Evolutionary conservation across 2,888 invertebrate species (phyloP).

Genomic region (Heliconius ethilla): DNA sequence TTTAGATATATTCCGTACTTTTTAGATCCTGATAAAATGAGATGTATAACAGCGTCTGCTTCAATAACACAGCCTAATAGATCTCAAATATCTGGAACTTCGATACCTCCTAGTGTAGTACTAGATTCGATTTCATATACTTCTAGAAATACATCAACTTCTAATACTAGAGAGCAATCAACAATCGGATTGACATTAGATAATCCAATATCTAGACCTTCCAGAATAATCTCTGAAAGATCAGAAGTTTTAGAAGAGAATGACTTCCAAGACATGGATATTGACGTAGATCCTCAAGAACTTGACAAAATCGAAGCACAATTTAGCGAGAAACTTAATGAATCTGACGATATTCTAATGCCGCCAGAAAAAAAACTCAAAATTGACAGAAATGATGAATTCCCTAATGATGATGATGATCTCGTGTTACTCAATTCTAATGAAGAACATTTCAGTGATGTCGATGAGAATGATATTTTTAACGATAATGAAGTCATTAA

Average conservation of each 20-base stretch:
- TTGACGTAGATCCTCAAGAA: slow-evolving; percentile 58
- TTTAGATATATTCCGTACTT: background rate
- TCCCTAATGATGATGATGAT: slow-evolving; percentile 41
- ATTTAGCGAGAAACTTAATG: background rate
- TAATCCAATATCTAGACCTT: slow-evolving; percentile 48
- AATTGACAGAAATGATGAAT: background rate
- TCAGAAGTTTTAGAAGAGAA: slow-evolving; percentile 33
- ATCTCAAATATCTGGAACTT: background rate
- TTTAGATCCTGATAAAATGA: background rate
- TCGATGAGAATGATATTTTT: background rate
- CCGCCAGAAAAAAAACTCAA: slow-evolving; percentile 16
- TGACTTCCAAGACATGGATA: slow-evolving; percentile 42
- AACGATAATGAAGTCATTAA: slow-evolving; percentile 59
- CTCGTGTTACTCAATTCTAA: background rate
- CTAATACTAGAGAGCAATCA: background rate
- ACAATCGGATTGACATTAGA: background rate
- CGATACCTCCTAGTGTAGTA: background rate
- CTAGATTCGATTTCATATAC: background rate
- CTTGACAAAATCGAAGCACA: slow-evolving; percentile 52
- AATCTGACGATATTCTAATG: background rate
- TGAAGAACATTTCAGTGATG: background rate
- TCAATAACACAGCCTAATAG: background rate
- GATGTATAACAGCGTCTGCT: background rate
- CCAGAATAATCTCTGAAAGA: slow-evolving; percentile 49
- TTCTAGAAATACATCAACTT: background rate